A percentile compares a stretch with the other conserved stretches of the same genome.
These are phyloP conservation scores for Hippopotamus amphibius DNA, from an alignment of 2,113 vertebrate genomes.

Conservation along the genomic window DNA sequence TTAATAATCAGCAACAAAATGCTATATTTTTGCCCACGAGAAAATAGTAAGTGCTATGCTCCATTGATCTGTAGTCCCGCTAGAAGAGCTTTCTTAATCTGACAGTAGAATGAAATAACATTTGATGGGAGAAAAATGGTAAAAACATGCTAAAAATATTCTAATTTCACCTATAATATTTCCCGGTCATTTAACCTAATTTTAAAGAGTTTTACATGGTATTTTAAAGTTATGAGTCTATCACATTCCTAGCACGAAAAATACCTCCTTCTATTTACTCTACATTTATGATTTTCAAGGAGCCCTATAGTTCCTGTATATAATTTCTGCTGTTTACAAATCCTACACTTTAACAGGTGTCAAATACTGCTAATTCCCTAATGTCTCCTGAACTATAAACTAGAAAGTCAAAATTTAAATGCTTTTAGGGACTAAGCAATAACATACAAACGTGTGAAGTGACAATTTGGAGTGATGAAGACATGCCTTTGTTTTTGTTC, in stretches of 20 bases:
- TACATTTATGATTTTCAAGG: slow-evolving; percentile 5
- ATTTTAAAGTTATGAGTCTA: background rate
- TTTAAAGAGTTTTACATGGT: background rate
- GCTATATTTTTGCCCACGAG: background rate
- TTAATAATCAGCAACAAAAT: background rate
- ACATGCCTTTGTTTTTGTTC: background rate
- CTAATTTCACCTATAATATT: background rate
- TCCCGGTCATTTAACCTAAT: slow-evolving; percentile 16
- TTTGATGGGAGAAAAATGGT: background rate
- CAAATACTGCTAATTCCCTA: background rate
- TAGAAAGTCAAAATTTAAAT: background rate
- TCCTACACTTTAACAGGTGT: background rate
- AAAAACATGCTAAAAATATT: slow-evolving; percentile 3
- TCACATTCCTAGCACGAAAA: slow-evolving; percentile 45
- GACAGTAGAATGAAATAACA: background rate
- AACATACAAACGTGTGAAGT: background rate
- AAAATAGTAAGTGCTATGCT: background rate
- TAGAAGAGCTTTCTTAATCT: slow-evolving; percentile 37
- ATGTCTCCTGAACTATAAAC: background rate
- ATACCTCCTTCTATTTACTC: background rate
- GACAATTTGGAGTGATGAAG: background rate
- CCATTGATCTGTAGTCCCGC: background rate
- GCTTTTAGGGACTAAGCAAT: background rate
- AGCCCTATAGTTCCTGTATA: background rate
- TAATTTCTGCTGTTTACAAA: slow-evolving; percentile 31